Percentiles rank a stretch among this genome's conserved stretches.
These are phyloP conservation scores for Gnathonemus longibarbis DNA, from an alignment of 2,113 vertebrate species.

Conservation along the genomic window DNA sequence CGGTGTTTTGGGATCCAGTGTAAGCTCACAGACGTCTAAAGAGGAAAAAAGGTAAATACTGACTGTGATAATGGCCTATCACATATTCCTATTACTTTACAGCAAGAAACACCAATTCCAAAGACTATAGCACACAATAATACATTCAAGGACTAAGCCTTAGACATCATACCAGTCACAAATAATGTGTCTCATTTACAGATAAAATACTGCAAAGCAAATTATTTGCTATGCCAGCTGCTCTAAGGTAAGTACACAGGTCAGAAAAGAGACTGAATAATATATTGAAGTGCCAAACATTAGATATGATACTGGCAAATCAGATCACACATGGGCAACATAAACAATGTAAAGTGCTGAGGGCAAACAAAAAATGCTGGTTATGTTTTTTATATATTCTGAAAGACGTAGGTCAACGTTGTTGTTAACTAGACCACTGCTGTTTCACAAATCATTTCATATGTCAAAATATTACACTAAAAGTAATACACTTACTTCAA, in stretches of 20 bases:
- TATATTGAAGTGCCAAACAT: not conserved
- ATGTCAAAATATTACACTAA: not conserved
- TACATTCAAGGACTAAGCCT: not conserved
- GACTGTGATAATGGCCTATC: not conserved
- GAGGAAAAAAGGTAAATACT: not conserved
- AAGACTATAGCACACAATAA: not conserved
- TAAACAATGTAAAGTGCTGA: not conserved
- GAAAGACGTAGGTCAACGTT: not conserved
- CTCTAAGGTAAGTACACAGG: not conserved
- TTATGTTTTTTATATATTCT: not conserved
- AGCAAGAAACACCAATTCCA: not conserved
- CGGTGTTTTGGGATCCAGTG: not conserved
- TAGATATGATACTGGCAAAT: not conserved
- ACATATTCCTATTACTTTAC: not conserved
- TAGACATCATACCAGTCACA: not conserved
- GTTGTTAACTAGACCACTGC: not conserved
- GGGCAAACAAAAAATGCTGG: not conserved
- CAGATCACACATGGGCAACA: not conserved
- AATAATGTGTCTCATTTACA: not conserved
- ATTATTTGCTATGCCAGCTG: too few relatives aligned
- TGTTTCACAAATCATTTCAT: not conserved
- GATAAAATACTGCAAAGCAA: not conserved
- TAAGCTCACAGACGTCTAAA: not conserved
- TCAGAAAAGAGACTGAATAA: not conserved
- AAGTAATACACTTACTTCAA: not conserved